These are phyloP conservation scores for Engraulis encrasicolus DNA, from an alignment of 2,113 vertebrate genomes.

Conservation along the genomic window DNA sequence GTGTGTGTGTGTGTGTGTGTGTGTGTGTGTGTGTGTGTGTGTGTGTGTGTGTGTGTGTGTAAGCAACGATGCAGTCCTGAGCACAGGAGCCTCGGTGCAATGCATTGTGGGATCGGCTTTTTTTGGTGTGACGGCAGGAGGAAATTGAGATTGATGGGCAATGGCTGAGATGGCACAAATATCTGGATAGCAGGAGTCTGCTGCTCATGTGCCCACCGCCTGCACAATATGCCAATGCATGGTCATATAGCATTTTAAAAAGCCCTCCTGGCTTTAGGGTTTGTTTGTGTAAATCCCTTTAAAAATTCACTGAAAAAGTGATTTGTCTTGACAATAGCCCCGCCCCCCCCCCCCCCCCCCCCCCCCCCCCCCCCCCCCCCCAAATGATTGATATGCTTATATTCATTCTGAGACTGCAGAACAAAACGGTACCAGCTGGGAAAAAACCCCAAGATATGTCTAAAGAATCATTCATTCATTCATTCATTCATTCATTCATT, in stretches of 20 bases:
- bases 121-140: background rate
- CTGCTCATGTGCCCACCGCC: background rate
- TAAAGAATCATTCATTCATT: too few relatives aligned
- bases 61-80: slow-evolving; percentile 57
- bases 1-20: background rate
- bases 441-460: too few relatives aligned
- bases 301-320: too few relatives aligned
- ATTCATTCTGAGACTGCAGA: too few relatives aligned
- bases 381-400: too few relatives aligned
- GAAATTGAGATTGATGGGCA: background rate
- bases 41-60: too few relatives aligned
- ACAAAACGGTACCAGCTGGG: too few relatives aligned
- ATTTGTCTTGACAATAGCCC: too few relatives aligned
- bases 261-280: background rate
- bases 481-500: too few relatives aligned
- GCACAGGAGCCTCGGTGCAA: background rate
- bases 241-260: background rate
- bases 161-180: slow-evolving; percentile 21
- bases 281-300: too few relatives aligned
- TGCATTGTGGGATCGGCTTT: slow-evolving; percentile 31
- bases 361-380: too few relatives aligned
- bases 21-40: background rate
- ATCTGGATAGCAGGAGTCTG: background rate
- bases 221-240: background rate
- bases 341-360: too few relatives aligned